Conservation (phyloP, 1,140 invertebrate genomes). For the Saxidomus purpurata region DNA sequence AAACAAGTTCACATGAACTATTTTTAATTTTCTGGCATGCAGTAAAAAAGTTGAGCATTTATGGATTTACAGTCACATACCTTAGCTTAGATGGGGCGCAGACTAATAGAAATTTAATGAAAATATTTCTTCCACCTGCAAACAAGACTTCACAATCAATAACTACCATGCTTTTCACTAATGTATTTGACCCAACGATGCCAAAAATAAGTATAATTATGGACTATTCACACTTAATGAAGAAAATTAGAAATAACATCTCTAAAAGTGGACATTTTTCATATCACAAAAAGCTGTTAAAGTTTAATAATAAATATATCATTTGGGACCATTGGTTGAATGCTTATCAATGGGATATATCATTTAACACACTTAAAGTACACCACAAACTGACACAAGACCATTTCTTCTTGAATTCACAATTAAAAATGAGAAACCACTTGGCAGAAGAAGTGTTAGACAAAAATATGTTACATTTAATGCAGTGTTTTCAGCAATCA, state of each 20-base stretch:
- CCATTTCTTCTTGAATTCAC: conserved; percentile 46
- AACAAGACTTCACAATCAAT: not conserved
- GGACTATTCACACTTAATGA: conserved; percentile 40
- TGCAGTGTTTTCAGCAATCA: not conserved
- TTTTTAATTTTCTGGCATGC: conserved; percentile 51
- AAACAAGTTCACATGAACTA: conserved; percentile 28
- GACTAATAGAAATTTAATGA: conserved; percentile 1
- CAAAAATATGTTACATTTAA: conserved; percentile 55
- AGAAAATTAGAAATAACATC: conserved; percentile 58
- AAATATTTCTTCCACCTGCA: not conserved
- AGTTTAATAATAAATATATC: conserved; percentile 29
- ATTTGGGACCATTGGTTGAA: conserved; percentile 41
- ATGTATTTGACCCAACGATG: conserved; percentile 4
- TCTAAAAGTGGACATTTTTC: conserved; percentile 24
- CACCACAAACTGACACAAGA: conserved; percentile 53
- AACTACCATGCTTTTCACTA: not conserved
- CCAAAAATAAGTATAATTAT: conserved; percentile 15
- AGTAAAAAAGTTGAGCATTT: conserved; percentile 23
- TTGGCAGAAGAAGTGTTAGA: conserved; percentile 58
- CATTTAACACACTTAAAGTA: conserved; percentile 1
- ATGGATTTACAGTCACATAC: conserved; percentile 54
- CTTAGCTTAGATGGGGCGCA: conserved; percentile 57
- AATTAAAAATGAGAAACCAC: conserved; percentile 60
- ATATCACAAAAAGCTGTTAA: not conserved
- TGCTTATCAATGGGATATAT: conserved; percentile 27